phyloP scores from a whole-genome alignment of 1,140 invertebrate genomes.

The Cheumatopsyche charites region DNA sequence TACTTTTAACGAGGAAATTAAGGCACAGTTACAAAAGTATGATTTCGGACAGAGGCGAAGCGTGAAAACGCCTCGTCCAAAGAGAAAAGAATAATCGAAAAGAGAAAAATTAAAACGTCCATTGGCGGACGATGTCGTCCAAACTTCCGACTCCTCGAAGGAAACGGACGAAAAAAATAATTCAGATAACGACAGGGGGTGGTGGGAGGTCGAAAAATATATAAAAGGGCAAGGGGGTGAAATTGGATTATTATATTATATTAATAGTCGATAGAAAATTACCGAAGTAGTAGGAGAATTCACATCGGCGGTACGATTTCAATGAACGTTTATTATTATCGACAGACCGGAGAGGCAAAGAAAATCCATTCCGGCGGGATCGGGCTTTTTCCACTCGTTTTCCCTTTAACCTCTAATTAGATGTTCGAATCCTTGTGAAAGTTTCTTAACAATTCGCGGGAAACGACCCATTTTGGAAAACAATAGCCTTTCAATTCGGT shows the following conservation, averaged over 20 bases:
- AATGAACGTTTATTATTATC: conserved; percentile 9
- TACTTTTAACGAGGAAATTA: too few relatives aligned
- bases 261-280: conserved; percentile 2
- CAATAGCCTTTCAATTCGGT: conserved; percentile 23
- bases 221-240: background rate
- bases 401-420: conserved; percentile 26
- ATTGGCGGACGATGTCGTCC: too few relatives aligned
- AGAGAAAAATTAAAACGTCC: too few relatives aligned
- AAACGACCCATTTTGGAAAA: conserved; percentile 24
- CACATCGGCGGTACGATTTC: background rate
- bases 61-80: too few relatives aligned
- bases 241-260: conserved; percentile 15
- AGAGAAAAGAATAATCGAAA: too few relatives aligned
- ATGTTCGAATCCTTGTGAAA: conserved; percentile 15
- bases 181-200: background rate
- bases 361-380: background rate
- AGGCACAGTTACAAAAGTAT: too few relatives aligned
- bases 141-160: too few relatives aligned
- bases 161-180: too few relatives aligned
- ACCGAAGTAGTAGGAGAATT: background rate
- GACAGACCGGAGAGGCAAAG: background rate
- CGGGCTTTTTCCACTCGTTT: conserved; percentile 22
- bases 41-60: too few relatives aligned
- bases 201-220: background rate
- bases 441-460: conserved; percentile 19